phyloP scores from a whole-genome alignment of 2,888 invertebrate species.

The Caenorhabditis wallacei region DNA sequence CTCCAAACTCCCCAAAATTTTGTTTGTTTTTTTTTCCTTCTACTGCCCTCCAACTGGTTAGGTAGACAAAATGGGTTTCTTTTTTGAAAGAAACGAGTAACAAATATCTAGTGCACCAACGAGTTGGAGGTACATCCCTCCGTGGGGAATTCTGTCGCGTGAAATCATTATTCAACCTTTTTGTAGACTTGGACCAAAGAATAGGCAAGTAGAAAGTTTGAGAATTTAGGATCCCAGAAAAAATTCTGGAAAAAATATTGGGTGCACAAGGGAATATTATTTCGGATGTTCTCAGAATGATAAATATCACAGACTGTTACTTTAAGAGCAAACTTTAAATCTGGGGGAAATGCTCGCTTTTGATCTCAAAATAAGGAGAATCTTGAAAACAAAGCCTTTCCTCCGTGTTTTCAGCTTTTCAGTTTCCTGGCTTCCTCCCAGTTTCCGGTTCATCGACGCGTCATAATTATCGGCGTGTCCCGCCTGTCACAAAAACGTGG shows the following conservation, averaged over 20 bases:
- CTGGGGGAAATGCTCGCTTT: not conserved
- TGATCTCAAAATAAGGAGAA: slow-evolving; percentile 35
- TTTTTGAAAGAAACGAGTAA: slow-evolving; percentile 12
- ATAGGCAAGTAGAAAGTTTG: slow-evolving; percentile 5
- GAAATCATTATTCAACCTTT: slow-evolving; percentile 61
- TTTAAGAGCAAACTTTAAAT: too few species aligned
- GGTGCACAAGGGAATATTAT: not conserved
- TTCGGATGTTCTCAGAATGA: not conserved
- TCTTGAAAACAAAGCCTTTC: slow-evolving; percentile 44
- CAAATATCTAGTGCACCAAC: slow-evolving; percentile 35
- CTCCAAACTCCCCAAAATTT: not conserved
- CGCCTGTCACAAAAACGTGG: slow-evolving; percentile 60
- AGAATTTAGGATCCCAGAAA: not conserved
- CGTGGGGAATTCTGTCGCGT: slow-evolving; percentile 38
- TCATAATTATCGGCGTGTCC: slow-evolving; percentile 54
- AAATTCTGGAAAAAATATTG: not conserved
- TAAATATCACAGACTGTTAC: too few species aligned
- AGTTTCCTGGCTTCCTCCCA: slow-evolving; percentile 1
- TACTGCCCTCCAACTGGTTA: not conserved
- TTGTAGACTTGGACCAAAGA: slow-evolving; percentile 45
- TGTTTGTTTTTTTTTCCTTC: slow-evolving; percentile 21
- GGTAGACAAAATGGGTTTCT: slow-evolving; percentile 30
- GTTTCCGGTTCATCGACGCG: slow-evolving; percentile 45
- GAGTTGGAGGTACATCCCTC: slow-evolving; percentile 25
- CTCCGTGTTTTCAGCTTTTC: slow-evolving; percentile 22